Evolutionary conservation across 2,797 vertebrate genomes (phyloP).

Genomic region (Buceros bicornis): DNA sequence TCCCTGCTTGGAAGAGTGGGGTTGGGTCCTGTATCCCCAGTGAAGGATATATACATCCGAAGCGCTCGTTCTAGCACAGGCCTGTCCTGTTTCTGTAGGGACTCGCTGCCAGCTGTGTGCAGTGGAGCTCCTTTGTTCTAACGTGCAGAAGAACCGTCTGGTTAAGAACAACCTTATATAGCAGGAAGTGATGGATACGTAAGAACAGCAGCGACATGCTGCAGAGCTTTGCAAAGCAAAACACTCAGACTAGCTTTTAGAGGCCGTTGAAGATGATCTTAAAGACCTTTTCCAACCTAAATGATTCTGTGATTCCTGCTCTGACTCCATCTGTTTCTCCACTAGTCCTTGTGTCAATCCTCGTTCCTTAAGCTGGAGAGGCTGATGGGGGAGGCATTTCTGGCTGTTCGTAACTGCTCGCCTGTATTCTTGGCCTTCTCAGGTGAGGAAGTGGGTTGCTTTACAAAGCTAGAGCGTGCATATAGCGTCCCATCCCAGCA

Average conservation of each 20-base stretch:
- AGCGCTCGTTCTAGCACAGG: background rate
- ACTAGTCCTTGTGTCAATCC: background rate
- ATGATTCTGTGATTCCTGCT: background rate
- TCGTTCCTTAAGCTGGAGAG: background rate
- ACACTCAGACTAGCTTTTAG: slow-evolving; percentile 36
- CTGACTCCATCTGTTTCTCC: background rate
- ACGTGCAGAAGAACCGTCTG: slow-evolving; percentile 83
- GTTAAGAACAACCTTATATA: slow-evolving; percentile 83
- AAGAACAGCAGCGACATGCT: slow-evolving; percentile 72
- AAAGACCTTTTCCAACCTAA: background rate
- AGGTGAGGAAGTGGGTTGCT: background rate
- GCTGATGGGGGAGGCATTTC: background rate
- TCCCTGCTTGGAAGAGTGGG: background rate
- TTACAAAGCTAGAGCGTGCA: background rate
- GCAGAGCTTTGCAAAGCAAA: slow-evolving; percentile 67
- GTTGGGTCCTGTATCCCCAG: background rate
- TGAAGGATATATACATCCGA: background rate
- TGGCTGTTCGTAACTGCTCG: background rate
- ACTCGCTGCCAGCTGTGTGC: slow-evolving; percentile 74
- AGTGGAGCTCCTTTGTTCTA: slow-evolving; percentile 82
- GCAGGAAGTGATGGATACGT: slow-evolving; percentile 83
- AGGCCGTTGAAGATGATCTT: background rate
- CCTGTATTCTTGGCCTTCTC: background rate
- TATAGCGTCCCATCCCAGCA: background rate
- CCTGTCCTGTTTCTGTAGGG: background rate